Evolutionary conservation across 2,888 invertebrate genomes (phyloP).

Genomic region (Acanthopleura granulata): DNA sequence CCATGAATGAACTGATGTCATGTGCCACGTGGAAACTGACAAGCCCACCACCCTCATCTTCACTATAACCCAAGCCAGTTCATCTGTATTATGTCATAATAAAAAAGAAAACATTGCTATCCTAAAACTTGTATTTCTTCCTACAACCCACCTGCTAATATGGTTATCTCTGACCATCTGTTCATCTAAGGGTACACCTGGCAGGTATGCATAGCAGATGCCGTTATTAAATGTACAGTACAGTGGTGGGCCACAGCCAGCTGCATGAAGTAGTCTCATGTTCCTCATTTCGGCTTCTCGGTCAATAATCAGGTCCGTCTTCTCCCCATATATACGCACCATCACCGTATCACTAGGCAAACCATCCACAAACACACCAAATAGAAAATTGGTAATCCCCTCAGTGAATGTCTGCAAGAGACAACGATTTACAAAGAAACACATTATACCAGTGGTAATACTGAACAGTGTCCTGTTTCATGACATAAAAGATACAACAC

Average conservation of each 20-base stretch:
- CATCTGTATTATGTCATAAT: too few relatives aligned
- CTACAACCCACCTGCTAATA: constrained; percentile 31
- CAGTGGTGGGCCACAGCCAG: constrained; percentile 86
- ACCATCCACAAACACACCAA: constrained; percentile 79
- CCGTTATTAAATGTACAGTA: constrained; percentile 96
- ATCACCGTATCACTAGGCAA: constrained; percentile 80
- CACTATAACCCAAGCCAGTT: too few relatives aligned
- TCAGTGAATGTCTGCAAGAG: constrained; percentile 85
- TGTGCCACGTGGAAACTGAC: too few relatives aligned
- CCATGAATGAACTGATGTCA: too few relatives aligned
- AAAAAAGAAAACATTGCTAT: not conserved
- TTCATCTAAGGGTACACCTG: constrained; percentile 76
- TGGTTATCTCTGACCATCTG: constrained; percentile 61
- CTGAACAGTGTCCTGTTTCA: too few relatives aligned
- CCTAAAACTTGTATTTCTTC: not conserved
- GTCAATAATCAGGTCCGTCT: constrained; percentile 93
- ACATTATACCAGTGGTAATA: too few relatives aligned
- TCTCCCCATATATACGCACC: constrained; percentile 91
- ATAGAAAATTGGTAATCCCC: constrained; percentile 93
- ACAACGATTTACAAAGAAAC: not conserved
- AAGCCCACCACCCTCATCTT: too few relatives aligned
- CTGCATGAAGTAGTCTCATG: constrained; percentile 75
- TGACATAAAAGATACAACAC: too few relatives aligned
- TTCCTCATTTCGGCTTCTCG: constrained; percentile 78
- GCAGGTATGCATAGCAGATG: constrained; percentile 84